These are phyloP conservation scores for Acrobeloides nanus DNA, from an alignment of 2,888 invertebrate species.

Conservation along the genomic window DNA sequence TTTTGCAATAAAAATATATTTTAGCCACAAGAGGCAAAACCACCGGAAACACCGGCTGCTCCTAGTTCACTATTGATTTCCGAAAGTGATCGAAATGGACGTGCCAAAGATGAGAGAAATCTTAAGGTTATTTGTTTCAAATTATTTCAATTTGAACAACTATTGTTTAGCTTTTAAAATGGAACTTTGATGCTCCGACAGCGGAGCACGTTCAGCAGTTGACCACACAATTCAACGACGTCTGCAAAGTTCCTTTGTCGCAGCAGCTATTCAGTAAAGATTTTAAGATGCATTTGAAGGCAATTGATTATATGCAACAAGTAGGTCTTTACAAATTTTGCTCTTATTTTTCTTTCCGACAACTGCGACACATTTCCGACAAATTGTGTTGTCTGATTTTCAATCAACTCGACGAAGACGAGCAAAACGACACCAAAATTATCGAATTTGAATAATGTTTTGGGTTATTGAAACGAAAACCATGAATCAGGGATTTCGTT, in stretches of 20 bases:
- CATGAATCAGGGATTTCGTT: too few species aligned
- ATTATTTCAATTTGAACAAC: too few species aligned
- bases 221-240: slow-evolving; percentile 83
- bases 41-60: too few species aligned
- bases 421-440: too few species aligned
- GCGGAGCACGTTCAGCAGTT: slow-evolving; percentile 87
- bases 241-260: slow-evolving; percentile 76
- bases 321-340: too few species aligned
- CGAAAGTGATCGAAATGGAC: slow-evolving; percentile 63
- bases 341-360: too few species aligned
- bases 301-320: slow-evolving; percentile 79
- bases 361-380: too few species aligned
- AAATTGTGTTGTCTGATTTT: too few species aligned
- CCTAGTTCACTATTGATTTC: slow-evolving; percentile 8
- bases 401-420: too few species aligned
- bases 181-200: slow-evolving; percentile 63
- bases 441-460: too few species aligned
- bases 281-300: slow-evolving; percentile 87
- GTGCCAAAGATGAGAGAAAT: slow-evolving; percentile 86
- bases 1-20: not conserved
- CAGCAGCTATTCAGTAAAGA: slow-evolving; percentile 89
- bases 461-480: too few species aligned
- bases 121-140: slow-evolving; percentile 43
- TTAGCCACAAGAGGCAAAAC: slow-evolving; percentile 9
- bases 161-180: slow-evolving; percentile 63